These are phyloP conservation scores for Drosophila pseudoobscura DNA, from an alignment of 1,140 invertebrate species.

Conservation along the genomic window DNA sequence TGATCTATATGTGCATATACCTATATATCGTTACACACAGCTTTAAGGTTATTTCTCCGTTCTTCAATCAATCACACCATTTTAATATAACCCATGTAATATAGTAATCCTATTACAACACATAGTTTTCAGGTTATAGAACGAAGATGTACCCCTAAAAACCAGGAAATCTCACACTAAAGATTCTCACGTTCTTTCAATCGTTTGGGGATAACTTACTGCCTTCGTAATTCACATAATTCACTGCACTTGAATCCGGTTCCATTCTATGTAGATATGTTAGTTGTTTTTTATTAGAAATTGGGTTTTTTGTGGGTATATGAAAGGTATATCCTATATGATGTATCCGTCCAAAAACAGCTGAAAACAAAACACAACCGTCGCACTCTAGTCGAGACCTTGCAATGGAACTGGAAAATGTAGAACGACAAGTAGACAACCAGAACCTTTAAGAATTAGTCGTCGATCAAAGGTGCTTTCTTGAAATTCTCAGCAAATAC, in stretches of 20 bases:
- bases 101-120: not conserved
- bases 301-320: conserved; percentile 5
- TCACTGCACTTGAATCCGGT: conserved; percentile 31
- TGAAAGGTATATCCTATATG: conserved; percentile 9
- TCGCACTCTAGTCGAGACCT: conserved; percentile 56
- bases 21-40: too few species aligned
- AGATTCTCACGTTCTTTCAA: not conserved
- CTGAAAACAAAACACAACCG: conserved; percentile 53
- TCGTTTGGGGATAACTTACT: conserved; percentile 49
- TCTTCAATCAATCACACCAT: conserved; percentile 15
- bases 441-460: conserved; percentile 37
- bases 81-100: not conserved
- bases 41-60: too few species aligned
- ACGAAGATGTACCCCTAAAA: too few species aligned
- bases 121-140: not conserved
- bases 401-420: conserved; percentile 56
- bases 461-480: conserved; percentile 60
- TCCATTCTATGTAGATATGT: conserved; percentile 43
- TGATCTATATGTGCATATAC: not conserved
- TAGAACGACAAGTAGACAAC: conserved; percentile 36
- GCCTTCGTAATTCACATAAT: conserved; percentile 38
- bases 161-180: not conserved
- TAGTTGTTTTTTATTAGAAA: not conserved
- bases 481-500: conserved; percentile 16
- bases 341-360: conserved; percentile 4